Conservation (phyloP, 2,888 invertebrate species). For the Amphipoea lucens region DNA sequence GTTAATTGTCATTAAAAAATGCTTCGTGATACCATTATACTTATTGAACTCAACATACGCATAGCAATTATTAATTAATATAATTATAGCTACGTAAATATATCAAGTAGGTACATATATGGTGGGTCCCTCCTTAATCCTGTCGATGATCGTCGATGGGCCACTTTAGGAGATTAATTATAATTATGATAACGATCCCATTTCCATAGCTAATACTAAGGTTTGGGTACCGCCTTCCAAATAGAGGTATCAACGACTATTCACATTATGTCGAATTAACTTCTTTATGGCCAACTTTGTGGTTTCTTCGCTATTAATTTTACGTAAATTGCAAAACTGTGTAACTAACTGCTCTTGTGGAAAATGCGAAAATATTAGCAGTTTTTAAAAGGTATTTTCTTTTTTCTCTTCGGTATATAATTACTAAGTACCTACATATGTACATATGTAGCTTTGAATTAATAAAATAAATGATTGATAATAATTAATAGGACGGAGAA, state of each 20-base stretch:
- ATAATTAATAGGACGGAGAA: too few species aligned
- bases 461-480: too few species aligned
- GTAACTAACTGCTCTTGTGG: background rate
- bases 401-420: background rate
- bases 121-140: constrained; percentile 66
- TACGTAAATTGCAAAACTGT: constrained; percentile 9
- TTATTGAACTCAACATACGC: constrained; percentile 22
- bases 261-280: constrained; percentile 47
- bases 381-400: background rate
- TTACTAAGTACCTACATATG: background rate
- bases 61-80: constrained; percentile 56
- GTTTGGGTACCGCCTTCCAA: constrained; percentile 68
- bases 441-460: too few species aligned
- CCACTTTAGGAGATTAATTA: constrained; percentile 79
- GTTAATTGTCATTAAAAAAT: constrained; percentile 38
- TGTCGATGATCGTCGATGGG: constrained; percentile 66
- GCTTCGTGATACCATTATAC: constrained; percentile 39
- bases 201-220: constrained; percentile 81
- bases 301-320: constrained; percentile 29
- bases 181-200: constrained; percentile 80
- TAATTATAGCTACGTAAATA: constrained; percentile 52
- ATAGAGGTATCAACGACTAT: constrained; percentile 64
- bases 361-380: background rate
- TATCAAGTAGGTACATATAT: constrained; percentile 40
- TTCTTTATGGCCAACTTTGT: constrained; percentile 27